Evolutionary conservation across 2,797 vertebrate genomes (phyloP).

Genomic region (Cyclura pinguis): DNA sequence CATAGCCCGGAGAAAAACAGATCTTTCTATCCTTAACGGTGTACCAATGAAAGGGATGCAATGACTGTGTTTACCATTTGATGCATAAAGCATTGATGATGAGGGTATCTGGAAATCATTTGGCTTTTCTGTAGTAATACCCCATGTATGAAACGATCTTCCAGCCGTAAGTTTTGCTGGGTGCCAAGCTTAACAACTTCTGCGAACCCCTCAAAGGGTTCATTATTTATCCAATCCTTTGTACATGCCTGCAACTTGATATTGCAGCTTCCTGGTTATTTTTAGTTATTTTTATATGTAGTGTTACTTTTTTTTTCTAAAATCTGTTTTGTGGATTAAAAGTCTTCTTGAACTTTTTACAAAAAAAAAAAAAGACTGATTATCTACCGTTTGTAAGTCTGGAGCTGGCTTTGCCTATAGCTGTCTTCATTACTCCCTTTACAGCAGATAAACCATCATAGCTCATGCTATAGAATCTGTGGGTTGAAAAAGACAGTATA

Average conservation of each 20-base stretch:
- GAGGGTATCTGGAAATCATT: not conserved
- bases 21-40: not conserved
- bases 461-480: not conserved
- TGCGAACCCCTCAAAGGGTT: not conserved
- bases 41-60: not conserved
- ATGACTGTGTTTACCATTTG: not conserved
- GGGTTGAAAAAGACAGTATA: constrained; percentile 11
- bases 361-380: not conserved
- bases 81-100: not conserved
- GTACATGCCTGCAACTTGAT: not conserved
- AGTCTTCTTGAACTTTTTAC: not conserved
- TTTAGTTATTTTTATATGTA: not conserved
- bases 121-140: not conserved
- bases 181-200: not conserved
- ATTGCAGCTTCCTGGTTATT: not conserved
- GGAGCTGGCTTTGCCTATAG: not conserved
- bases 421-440: constrained; percentile 28
- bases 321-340: not conserved
- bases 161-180: not conserved
- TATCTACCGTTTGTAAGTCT: not conserved
- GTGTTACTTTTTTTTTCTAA: not conserved
- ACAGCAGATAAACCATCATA: not conserved
- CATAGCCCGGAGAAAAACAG: not conserved
- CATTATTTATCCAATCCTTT: not conserved
- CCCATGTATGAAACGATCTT: not conserved